These are phyloP conservation scores for Colaptes auratus DNA, from an alignment of 2,113 vertebrate genomes.

Conservation along the genomic window DNA sequence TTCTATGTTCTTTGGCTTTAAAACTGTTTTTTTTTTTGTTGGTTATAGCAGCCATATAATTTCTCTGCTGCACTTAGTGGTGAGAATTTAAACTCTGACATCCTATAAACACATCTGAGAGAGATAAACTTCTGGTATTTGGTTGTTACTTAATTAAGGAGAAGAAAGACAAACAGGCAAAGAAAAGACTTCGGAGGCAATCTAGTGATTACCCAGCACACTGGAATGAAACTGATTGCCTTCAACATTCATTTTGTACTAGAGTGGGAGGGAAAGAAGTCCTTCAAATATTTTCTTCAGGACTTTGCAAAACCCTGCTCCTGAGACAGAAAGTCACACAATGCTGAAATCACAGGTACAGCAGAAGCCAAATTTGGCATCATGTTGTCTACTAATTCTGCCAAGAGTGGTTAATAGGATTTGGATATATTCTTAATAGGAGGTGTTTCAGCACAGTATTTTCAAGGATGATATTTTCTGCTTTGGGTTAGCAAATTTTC, in stretches of 20 bases:
- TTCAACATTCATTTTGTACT: neutral
- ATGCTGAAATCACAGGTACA: neutral
- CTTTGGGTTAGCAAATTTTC: neutral
- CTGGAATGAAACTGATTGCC: accelerated
- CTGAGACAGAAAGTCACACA: neutral
- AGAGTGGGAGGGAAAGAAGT: neutral
- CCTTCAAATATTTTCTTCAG: neutral
- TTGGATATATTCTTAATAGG: neutral
- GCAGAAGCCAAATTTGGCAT: neutral
- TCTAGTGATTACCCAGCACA: neutral
- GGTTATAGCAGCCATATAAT: neutral
- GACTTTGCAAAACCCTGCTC: neutral
- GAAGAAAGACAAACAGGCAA: neutral
- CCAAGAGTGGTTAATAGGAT: neutral
- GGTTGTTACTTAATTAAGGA: neutral
- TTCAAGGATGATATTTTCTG: neutral
- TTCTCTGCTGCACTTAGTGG: neutral
- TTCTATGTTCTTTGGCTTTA: neutral
- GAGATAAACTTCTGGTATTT: neutral
- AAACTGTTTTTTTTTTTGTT: neutral
- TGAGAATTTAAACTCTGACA: neutral
- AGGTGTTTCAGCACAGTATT: neutral
- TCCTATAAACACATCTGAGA: neutral
- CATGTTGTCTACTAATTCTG: neutral
- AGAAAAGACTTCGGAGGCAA: neutral